Percentiles rank a stretch among this genome's conserved stretches.
Conservation (phyloP, 53 echinoderm and acorn worm genomes). For the Paracentrotus lividus region DNA sequence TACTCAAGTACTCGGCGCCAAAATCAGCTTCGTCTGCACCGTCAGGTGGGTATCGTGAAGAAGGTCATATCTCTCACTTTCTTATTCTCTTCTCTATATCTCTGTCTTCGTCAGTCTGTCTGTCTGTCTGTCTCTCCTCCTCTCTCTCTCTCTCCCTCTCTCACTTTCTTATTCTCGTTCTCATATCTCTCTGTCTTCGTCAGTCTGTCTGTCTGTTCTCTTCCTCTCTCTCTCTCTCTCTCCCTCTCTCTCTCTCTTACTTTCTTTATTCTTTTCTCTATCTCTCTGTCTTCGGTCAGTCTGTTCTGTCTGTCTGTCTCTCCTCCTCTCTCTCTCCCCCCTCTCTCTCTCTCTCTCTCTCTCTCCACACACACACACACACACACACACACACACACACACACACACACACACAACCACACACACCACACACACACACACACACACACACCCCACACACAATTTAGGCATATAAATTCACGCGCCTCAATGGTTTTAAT, state of each 20-base stretch:
- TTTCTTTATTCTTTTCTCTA: not conserved
- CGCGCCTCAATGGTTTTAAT: too few relatives aligned
- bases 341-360: not conserved
- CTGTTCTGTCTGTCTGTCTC: not conserved
- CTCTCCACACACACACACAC: too few relatives aligned
- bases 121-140: too few relatives aligned
- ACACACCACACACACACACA: too few relatives aligned
- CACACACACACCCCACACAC: too few relatives aligned
- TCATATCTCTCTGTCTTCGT: not conserved
- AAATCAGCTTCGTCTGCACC: not conserved
- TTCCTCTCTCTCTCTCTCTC: not conserved
- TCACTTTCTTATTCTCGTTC: not conserved
- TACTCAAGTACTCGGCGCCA: not conserved
- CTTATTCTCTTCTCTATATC: not conserved
- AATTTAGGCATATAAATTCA: too few relatives aligned
- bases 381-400: too few relatives aligned
- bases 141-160: not conserved
- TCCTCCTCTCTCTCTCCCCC: not conserved
- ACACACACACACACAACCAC: too few relatives aligned
- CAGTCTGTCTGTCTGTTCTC: not conserved
- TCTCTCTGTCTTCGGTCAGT: not conserved
- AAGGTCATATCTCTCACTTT: not conserved
- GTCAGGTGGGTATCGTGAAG: not conserved
- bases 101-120: not conserved
- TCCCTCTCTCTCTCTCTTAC: not conserved